Conservation (phyloP, 1,140 invertebrate genomes). For the Aphaenogaster ashmeadi region DNA sequence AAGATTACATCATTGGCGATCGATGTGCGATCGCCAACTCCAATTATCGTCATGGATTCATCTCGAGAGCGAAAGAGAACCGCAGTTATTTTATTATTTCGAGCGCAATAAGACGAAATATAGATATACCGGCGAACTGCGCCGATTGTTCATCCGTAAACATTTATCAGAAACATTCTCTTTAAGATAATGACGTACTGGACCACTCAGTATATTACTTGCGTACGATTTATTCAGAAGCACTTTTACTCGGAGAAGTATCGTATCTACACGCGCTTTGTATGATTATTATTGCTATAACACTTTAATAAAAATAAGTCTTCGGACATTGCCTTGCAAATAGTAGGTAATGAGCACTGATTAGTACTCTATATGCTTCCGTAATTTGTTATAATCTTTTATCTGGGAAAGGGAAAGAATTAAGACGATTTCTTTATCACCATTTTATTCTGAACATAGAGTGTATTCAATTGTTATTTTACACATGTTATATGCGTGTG, state of each 20-base stretch:
- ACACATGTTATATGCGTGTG: conserved; percentile 60
- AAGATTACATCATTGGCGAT: background rate
- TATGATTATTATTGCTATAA: conserved; percentile 53
- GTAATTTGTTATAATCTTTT: background rate
- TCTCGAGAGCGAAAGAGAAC: background rate
- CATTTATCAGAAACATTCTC: conserved; percentile 1
- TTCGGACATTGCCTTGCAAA: background rate
- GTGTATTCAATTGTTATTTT: conserved; percentile 69
- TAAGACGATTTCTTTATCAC: conserved; percentile 59
- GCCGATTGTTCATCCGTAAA: background rate
- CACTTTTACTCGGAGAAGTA: background rate
- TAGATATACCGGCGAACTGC: background rate
- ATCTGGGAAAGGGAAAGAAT: background rate
- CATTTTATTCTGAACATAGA: conserved; percentile 77
- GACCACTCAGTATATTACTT: conserved; percentile 33
- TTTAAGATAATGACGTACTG: background rate
- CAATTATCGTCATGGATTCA: background rate
- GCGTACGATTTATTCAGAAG: conserved; percentile 29
- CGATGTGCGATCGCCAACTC: background rate
- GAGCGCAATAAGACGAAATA: background rate
- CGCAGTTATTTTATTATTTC: background rate
- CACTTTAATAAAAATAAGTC: conserved; percentile 48
- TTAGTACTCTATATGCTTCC: background rate
- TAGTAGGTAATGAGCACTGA: background rate
- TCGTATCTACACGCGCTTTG: conserved; percentile 34